Evolutionary conservation across 2,888 invertebrate species (phyloP).

Genomic region (Nemurella pictetii): DNA sequence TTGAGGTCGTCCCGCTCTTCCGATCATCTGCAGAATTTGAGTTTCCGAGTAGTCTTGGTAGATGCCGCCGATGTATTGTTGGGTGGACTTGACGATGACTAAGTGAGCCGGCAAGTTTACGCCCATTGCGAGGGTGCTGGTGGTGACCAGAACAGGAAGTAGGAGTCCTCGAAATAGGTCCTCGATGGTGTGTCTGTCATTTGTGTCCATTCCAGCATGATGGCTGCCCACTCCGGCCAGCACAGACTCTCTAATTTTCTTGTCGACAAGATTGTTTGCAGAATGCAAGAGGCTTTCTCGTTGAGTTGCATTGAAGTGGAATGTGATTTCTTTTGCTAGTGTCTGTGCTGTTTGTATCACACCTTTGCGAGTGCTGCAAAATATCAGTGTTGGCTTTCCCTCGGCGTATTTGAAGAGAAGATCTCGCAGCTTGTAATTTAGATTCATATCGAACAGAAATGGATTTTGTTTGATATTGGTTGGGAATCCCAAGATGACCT

Average conservation of each 20-base stretch:
- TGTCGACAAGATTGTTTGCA: slow-evolving; percentile 53
- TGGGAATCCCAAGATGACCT: slow-evolving; percentile 71
- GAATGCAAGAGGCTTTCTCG: slow-evolving; percentile 55
- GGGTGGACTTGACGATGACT: slow-evolving; percentile 79
- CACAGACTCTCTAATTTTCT: slow-evolving; percentile 56
- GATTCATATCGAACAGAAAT: slow-evolving; percentile 75
- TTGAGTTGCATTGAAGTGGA: slow-evolving; percentile 58
- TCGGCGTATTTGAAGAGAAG: slow-evolving; percentile 71
- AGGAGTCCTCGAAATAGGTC: slow-evolving; percentile 65
- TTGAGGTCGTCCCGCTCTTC: slow-evolving; percentile 78
- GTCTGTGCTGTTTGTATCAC: slow-evolving; percentile 69
- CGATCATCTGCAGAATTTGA: slow-evolving; percentile 80
- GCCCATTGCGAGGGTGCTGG: slow-evolving; percentile 77
- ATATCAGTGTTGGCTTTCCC: slow-evolving; percentile 72
- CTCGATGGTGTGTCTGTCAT: slow-evolving; percentile 68
- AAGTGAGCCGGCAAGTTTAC: slow-evolving; percentile 83
- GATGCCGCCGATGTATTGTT: slow-evolving; percentile 66
- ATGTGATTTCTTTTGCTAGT: slow-evolving; percentile 62
- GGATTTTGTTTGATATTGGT: slow-evolving; percentile 59
- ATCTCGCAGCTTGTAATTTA: slow-evolving; percentile 73
- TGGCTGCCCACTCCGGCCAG: slow-evolving; percentile 72
- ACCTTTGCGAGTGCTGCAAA: slow-evolving; percentile 77
- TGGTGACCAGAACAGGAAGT: slow-evolving; percentile 70
- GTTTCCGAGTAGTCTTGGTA: slow-evolving; percentile 71
- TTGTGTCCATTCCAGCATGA: slow-evolving; percentile 72